These are phyloP conservation scores for Halichoerus grypus DNA, from an alignment of 2,113 vertebrate genomes.

Conservation along the genomic window DNA sequence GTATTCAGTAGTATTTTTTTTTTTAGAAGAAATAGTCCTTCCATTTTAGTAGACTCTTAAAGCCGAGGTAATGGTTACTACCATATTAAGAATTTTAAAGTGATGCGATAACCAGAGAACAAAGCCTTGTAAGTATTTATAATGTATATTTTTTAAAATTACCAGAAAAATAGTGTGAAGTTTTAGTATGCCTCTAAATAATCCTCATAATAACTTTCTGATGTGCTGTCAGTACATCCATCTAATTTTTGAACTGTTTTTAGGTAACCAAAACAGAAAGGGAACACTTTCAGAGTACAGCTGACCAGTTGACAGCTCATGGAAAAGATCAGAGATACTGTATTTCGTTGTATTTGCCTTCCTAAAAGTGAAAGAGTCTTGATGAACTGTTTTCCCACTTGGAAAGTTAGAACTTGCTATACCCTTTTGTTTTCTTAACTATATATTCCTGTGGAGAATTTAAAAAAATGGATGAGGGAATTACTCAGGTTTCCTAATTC, in stretches of 20 bases:
- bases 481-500: background rate
- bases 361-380: background rate
- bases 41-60: background rate
- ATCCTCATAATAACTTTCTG: background rate
- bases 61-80: background rate
- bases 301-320: background rate
- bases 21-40: slow-evolving; percentile 37
- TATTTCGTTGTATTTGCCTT: background rate
- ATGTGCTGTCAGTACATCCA: background rate
- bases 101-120: background rate
- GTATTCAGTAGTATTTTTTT: background rate
- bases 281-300: background rate
- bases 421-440: background rate
- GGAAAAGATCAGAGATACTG: background rate
- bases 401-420: background rate
- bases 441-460: slow-evolving; percentile 19
- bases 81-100: slow-evolving; percentile 28
- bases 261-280: slow-evolving; percentile 23
- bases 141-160: background rate
- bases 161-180: background rate
- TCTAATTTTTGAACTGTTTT: slow-evolving; percentile 1
- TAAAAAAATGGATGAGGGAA: background rate
- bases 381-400: background rate
- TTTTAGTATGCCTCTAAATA: slow-evolving; percentile 10
- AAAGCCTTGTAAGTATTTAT: background rate